Evolutionary conservation across 2,888 invertebrate genomes (phyloP), one percentile per base, ranked within the genome.

Genomic region (Melanostoma mellinum): DNA sequence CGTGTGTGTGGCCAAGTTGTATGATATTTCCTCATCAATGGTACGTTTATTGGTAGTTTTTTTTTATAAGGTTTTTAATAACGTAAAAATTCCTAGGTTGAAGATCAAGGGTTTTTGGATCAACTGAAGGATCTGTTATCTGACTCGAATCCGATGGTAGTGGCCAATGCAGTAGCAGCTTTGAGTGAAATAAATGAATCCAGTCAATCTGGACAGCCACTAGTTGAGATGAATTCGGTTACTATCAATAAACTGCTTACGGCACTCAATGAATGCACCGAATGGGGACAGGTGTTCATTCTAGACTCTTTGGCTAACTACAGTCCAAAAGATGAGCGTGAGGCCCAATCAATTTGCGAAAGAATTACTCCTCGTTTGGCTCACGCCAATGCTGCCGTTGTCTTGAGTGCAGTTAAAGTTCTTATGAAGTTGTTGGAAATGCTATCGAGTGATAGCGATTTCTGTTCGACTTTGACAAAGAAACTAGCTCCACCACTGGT

Each of bases 71-170:
- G n/a, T 33, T 36, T 35, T 44, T 30, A 60, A 10, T 36, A 35
- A 10, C 48, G n/a, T 8, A 2, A 30, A 36, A 1, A 35, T 50
- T 53, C 63, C 9, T 35, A 88, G 88, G 88, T 91, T 6, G 91
- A 91, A 84, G 91, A 91, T 87, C 96, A 99, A 93, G 99, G 99
- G 38, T 99, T 99, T 91, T 92, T 99, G 86, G 99, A 99, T 90
- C 97, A 99, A 88, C 92, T 99, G 35, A 98, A 98, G 90, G 99
- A 99, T 91, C 92, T 99, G 65, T 92, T 99, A 46, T 99, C 99
- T 58, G 99, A 99, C 92, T 99, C 99, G 0, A 99, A 99, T 92
- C 99, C 99, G 0, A 99, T 99, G 99, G 99, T 99, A 42, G 99
- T 99, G 1, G 99, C 99, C 0, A 99, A 99, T 92, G 99, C 99